These are phyloP conservation scores for Frankliniella intonsa DNA, from an alignment of 2,888 invertebrate genomes.

Conservation along the genomic window DNA sequence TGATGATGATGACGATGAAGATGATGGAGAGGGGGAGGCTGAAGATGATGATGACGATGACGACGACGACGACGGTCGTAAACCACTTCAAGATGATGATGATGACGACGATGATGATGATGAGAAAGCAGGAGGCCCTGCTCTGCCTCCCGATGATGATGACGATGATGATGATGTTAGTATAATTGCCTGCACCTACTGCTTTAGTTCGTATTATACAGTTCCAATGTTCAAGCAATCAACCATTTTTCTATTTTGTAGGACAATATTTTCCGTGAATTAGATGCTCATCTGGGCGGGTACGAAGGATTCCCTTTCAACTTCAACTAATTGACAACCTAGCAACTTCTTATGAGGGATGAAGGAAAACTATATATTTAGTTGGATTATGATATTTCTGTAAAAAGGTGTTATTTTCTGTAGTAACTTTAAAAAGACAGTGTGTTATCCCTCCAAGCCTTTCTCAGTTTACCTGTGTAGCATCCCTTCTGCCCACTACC, in stretches of 20 bases:
- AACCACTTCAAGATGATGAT: neutral
- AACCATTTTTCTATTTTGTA: neutral
- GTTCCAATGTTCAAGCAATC: neutral
- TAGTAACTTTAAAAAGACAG: neutral
- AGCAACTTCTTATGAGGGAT: neutral
- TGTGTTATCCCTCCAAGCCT: neutral
- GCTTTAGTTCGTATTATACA: neutral
- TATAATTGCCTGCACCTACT: neutral
- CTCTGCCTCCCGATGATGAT: neutral
- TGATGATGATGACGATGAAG: constrained; percentile 4
- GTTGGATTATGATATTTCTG: neutral
- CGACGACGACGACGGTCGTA: neutral
- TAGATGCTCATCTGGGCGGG: neutral
- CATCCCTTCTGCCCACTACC: neutral
- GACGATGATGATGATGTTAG: constrained; percentile 5
- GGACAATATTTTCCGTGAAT: constrained; percentile 5
- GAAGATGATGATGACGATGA: constrained; percentile 18
- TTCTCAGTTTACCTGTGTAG: neutral
- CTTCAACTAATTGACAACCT: neutral
- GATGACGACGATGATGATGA: neutral
- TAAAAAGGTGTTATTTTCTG: neutral
- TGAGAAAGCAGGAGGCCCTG: neutral
- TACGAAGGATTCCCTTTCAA: constrained; percentile 5
- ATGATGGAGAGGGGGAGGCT: neutral
- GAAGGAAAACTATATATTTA: neutral